Evolutionary conservation across 2,113 vertebrate genomes (phyloP), one percentile per base, ranked within the genome.

Genomic region (Zosterops japonicus): DNA sequence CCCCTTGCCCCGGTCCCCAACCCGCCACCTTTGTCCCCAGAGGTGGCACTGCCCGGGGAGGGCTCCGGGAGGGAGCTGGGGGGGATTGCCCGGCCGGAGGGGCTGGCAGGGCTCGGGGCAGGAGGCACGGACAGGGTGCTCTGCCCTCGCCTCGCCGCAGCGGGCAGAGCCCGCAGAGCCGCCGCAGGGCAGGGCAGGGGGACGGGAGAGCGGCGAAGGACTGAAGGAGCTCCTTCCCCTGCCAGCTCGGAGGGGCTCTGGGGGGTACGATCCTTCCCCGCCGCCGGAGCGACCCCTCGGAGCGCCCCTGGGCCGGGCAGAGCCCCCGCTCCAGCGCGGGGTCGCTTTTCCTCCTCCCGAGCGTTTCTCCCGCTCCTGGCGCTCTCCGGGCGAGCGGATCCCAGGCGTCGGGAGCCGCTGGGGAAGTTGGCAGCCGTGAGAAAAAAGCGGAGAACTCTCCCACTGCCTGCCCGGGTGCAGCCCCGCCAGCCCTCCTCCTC

Each of bases 391-490:
- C 57, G 91, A 67, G 75, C 27, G 13, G 63, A 64, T 69, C 93
- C 3, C 61, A 5, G 46, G 68, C 53, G 56, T 23, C 12, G 35
- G 61, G 71, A 92, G 76, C 93, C 11, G 82, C 80, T 35, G 50
- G 92, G 95, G 87, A 96, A 94, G 71, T 94, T 92, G 93, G 72
- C 94, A 89, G 60, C 87, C 53, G 64, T 77, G 94, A 88, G 83
- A 77, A 77, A 86, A 90, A 74, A 39, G 0, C 12, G 2, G 68
- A 65, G 80, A 92, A 91, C 59, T 93, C 93, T 95, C 89, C 81
- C 95, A 83, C 41, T 28, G 24, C 64, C 49, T 76, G 44, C 31
- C 42, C 8, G 14, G 61, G 52, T 9, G 17, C 85, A 84, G 93
- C 60, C 44, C 67, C 3, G 22, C 74, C 41, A 6, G 44, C 44